Conservation (phyloP, 2,797 vertebrate species). For the Xiphorhynchus erythropygius region DNA sequence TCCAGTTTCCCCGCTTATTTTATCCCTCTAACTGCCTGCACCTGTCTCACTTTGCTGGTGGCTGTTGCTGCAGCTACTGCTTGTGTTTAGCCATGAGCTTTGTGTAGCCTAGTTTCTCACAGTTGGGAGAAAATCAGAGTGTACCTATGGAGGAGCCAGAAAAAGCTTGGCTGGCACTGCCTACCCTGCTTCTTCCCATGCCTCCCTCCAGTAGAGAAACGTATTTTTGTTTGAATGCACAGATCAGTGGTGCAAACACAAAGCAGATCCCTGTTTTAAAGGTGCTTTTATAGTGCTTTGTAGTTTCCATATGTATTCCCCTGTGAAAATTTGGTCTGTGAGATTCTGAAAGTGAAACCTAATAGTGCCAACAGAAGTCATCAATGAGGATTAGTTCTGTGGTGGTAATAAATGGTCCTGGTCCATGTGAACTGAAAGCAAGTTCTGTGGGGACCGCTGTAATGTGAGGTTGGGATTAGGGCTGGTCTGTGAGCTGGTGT, state of each 20-base stretch:
- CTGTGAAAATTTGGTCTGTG: neutral
- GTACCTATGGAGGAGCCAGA: fast-evolving
- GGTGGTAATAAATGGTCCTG: neutral
- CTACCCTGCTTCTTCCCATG: neutral
- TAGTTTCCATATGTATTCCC: neutral
- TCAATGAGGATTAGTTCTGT: fast-evolving
- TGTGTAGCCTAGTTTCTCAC: neutral
- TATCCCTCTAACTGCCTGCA: neutral
- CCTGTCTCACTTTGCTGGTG: neutral
- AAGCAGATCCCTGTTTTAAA: neutral
- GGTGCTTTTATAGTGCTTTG: neutral
- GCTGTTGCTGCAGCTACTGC: neutral
- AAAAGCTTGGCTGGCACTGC: neutral
- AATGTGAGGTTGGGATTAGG: fast-evolving
- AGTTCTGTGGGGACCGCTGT: neutral
- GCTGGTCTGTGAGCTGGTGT: neutral
- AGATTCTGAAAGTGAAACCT: neutral
- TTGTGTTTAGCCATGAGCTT: neutral
- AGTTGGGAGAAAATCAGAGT: neutral
- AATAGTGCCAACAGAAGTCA: neutral
- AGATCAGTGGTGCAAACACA: neutral
- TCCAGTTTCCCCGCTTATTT: neutral
- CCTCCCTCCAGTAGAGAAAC: neutral
- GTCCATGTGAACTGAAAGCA: neutral
- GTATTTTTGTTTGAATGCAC: neutral